These are phyloP conservation scores for Ceramica pisi DNA, from an alignment of 2,888 invertebrate species.

Conservation along the genomic window DNA sequence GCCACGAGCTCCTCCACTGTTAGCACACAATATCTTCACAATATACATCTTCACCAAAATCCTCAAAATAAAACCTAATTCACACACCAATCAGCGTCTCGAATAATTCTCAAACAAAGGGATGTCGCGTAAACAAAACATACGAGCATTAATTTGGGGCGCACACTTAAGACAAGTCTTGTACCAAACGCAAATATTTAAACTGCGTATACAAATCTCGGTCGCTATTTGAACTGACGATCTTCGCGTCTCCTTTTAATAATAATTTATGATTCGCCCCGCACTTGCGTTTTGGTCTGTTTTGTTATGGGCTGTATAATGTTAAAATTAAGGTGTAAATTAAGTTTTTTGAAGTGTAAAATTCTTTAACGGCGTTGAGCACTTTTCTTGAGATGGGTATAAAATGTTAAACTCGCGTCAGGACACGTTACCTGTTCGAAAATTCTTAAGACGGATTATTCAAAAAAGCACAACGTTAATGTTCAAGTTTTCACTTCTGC, in stretches of 20 bases:
- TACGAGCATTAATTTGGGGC: conserved; percentile 39
- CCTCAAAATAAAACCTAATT: background rate
- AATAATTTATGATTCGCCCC: conserved; percentile 54
- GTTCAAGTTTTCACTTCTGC: too few species aligned
- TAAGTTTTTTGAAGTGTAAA: too few species aligned
- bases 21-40: too few species aligned
- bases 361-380: too few species aligned
- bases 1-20: too few species aligned
- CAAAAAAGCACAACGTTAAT: too few species aligned
- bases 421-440: too few species aligned
- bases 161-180: conserved; percentile 35
- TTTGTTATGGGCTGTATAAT: conserved; percentile 31
- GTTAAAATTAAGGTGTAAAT: conserved; percentile 15
- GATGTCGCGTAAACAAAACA: conserved; percentile 27
- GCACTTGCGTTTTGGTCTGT: conserved; percentile 18
- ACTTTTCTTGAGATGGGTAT: too few species aligned
- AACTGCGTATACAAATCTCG: conserved; percentile 50
- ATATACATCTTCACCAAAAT: background rate
- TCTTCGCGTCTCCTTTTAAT: conserved; percentile 41
- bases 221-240: conserved; percentile 58
- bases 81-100: conserved; percentile 28
- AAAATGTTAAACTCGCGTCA: too few species aligned
- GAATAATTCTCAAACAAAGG: conserved; percentile 31
- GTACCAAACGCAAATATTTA: conserved; percentile 54
- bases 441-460: too few species aligned